Evolutionary conservation across 1,140 invertebrate genomes (phyloP).

Genomic region (Drosophila willistoni): DNA sequence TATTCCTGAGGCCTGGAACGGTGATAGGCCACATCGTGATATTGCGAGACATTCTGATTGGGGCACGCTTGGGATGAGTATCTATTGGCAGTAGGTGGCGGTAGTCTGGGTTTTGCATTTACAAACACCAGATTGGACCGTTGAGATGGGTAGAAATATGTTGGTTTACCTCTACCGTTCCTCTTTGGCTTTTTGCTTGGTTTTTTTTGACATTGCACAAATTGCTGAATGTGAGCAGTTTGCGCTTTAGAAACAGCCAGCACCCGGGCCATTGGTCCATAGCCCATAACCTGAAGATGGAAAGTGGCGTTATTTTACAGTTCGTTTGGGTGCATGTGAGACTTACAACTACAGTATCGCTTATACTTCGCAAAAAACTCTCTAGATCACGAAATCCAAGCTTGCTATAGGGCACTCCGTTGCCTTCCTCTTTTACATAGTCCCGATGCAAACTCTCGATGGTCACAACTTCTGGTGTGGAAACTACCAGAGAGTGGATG

Average conservation of each 20-base stretch:
- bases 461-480: conserved; percentile 52
- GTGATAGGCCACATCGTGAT: background rate
- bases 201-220: conserved; percentile 55
- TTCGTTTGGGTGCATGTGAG: background rate
- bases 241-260: conserved; percentile 26
- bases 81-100: background rate
- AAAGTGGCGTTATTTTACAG: background rate
- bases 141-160: conserved; percentile 12
- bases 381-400: conserved; percentile 63
- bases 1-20: background rate
- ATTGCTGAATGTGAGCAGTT: conserved; percentile 58
- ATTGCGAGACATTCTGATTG: background rate
- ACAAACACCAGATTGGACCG: conserved; percentile 43
- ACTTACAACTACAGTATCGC: conserved; percentile 60
- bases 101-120: conserved; percentile 27
- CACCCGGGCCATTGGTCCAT: conserved; percentile 50
- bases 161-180: background rate
- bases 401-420: conserved; percentile 41
- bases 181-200: background rate
- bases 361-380: conserved; percentile 56
- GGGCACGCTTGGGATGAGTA: background rate
- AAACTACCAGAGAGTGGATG: conserved; percentile 67
- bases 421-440: conserved; percentile 57
- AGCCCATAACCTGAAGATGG: conserved; percentile 49
- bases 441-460: conserved; percentile 56